Conservation (phyloP, 2,113 vertebrate genomes). For the cat (Felis catus) region F.catus_Fca126_mat1.0 CM031423.1:88082001-88082500, state of each 20-base stretch:
- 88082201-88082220: too few relatives aligned
- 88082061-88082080: accelerated
- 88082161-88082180: accelerated
- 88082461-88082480: not conserved
- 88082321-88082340: not conserved
- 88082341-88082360: not conserved
- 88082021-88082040: accelerated
- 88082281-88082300: not conserved
- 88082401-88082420: not conserved
- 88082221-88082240: not conserved
- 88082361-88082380: not conserved
- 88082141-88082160: too few relatives aligned
- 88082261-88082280: not conserved
- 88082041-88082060: too few relatives aligned
- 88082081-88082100: accelerated
- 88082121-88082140: not conserved
- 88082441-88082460: not conserved
- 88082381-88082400: not conserved
- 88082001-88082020: not conserved
- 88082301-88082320: not conserved
- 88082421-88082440: not conserved
- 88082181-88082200: too few relatives aligned
- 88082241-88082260: too few relatives aligned
- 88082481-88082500: not conserved
- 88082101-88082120: accelerated